Base-by-base conservation (phyloP, 2,888 invertebrate genomes). In the Trissolcus japonicus region DNA sequence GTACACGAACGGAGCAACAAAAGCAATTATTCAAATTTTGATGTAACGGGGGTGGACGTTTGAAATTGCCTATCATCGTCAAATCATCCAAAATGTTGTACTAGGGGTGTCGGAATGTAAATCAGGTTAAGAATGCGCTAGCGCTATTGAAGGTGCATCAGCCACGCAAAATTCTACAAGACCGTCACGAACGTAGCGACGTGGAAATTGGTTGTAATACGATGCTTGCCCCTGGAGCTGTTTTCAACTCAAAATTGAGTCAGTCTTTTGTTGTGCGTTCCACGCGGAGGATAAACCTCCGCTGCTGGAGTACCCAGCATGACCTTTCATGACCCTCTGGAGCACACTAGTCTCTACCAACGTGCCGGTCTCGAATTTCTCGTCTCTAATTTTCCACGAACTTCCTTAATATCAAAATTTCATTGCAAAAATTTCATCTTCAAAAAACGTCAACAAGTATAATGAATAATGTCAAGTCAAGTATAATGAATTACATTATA, bases 291-390 rank as follows among this genome's bases (percentile, higher is more conserved):
- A 80, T 65, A 71, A 14, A 62, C 43, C 9, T 50, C 19, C n/a
- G 16, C 85, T 86, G 9, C 9, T 35, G 9, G 35, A 35, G 35
- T 35, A 35, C 35, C 35, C 35, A 35, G 35, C 35, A 35, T 35
- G 35, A 35, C 7, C 35, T 35, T 86, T 69, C 84, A 87, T 6
- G 86, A 88, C 78, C 88, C 88, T n/a, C 80, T 89, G 79, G 88
- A 89, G 66, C 87, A 88, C 61, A 89, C 89, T 35, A 89, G 88
- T 72, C 87, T 89, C 51, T 89, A 88, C 78, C 87, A 87, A 56
- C 84, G 87, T 80, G 86, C 87, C 59, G 88, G 88, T 88, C 72
- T 78, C 84, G 40, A 6, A 56, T 25, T n/a, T 19, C 46, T 16
- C 14, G n/a, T 14, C 35, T 11, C 7, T 9, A 9, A 35, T 35